Evolutionary conservation across 2,888 invertebrate genomes (phyloP).

Genomic region (Lasioglossum malachurum): DNA sequence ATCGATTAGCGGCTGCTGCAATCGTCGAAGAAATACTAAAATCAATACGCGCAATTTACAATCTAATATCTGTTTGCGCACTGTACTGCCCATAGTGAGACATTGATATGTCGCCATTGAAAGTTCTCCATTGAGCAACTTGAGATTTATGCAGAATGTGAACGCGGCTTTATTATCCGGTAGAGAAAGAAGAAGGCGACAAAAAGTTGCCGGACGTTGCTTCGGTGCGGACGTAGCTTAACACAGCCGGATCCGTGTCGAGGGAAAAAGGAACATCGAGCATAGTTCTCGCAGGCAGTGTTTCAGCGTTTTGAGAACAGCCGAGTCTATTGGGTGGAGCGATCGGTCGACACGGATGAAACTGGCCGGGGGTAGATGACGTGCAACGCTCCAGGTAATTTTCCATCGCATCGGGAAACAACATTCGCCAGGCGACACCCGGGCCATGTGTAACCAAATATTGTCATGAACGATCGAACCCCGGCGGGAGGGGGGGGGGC

Average conservation of each 20-base stretch:
- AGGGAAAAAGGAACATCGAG: slow-evolving; percentile 13
- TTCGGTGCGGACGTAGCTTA: background rate
- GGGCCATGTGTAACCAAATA: slow-evolving; percentile 59
- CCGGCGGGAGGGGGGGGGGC: background rate
- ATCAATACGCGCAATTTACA: no score
- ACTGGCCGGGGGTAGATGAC: slow-evolving; percentile 57
- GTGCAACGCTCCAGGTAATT: slow-evolving; percentile 61
- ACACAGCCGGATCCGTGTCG: background rate
- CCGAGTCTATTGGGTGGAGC: slow-evolving; percentile 29
- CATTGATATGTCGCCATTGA: background rate
- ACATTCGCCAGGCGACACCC: slow-evolving; percentile 44
- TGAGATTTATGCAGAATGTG: no score
- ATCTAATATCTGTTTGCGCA: background rate
- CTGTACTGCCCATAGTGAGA: background rate
- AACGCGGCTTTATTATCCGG: no score
- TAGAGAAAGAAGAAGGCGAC: no score
- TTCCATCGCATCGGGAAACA: slow-evolving; percentile 57
- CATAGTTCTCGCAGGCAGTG: slow-evolving; percentile 22
- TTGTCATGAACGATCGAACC: slow-evolving; percentile 62
- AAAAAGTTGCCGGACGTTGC: background rate
- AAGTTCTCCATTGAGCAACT: no score
- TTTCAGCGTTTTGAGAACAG: slow-evolving; percentile 49
- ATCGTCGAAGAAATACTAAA: no score
- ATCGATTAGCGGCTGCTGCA: background rate
- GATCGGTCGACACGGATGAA: slow-evolving; percentile 51